These are phyloP conservation scores for Microctonus brassicae DNA, from an alignment of 2,888 invertebrate species.

Conservation along the genomic window DNA sequence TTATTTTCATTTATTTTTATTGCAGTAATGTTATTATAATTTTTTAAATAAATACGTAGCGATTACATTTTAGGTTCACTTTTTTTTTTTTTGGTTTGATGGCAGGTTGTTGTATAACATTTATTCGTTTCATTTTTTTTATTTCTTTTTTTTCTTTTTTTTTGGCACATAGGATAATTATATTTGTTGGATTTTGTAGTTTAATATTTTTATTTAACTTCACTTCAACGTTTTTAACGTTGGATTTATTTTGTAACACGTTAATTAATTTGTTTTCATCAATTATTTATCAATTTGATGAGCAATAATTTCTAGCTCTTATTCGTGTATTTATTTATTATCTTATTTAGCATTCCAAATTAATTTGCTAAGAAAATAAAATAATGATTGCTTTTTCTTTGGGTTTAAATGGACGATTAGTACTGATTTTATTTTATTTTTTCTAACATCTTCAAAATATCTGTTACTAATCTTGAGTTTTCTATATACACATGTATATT, in stretches of 20 bases:
- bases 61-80: neutral
- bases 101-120: conserved; percentile 29
- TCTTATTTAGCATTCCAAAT: neutral
- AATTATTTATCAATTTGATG: neutral
- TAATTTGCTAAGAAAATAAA: conserved; percentile 2
- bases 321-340: neutral
- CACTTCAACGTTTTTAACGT: too few species aligned
- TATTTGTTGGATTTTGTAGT: conserved; percentile 2
- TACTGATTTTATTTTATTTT: conserved; percentile 17
- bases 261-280: too few species aligned
- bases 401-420: conserved; percentile 9
- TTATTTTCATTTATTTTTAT: too few species aligned
- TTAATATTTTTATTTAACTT: neutral
- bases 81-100: conserved; percentile 25
- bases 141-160: conserved; percentile 26
- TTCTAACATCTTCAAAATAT: conserved; percentile 31
- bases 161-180: conserved; percentile 32
- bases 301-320: conserved; percentile 4
- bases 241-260: neutral
- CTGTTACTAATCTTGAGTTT: conserved; percentile 10
- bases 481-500: conserved; percentile 14
- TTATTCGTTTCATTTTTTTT: conserved; percentile 3
- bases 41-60: too few species aligned
- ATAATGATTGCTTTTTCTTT: neutral
- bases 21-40: too few species aligned